phyloP scores from a whole-genome alignment of 2,888 invertebrate species.

The Alsophila aescularia region DNA sequence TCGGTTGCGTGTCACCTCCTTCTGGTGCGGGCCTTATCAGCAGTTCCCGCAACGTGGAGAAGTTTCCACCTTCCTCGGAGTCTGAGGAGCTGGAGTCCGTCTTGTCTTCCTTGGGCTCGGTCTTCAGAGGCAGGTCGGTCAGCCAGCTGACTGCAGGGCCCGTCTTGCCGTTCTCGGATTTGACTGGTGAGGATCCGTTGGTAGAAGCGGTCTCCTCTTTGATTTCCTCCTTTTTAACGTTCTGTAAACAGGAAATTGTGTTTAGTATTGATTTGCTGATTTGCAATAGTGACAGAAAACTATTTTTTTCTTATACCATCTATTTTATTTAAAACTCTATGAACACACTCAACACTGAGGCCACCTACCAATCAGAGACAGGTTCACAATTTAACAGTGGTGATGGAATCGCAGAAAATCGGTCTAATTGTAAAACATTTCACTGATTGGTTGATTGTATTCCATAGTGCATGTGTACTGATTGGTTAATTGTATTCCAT shows the following conservation, averaged over 20 bases:
- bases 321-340: too few relatives aligned
- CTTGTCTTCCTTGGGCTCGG: conserved; percentile 71
- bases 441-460: too few relatives aligned
- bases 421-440: too few relatives aligned
- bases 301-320: too few relatives aligned
- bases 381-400: too few relatives aligned
- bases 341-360: too few relatives aligned
- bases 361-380: too few relatives aligned
- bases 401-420: too few relatives aligned
- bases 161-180: conserved; percentile 76
- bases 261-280: too few relatives aligned
- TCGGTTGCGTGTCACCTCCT: conserved; percentile 70
- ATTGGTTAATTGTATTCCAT: too few relatives aligned
- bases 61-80: conserved; percentile 88
- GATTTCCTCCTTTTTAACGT: conserved; percentile 78
- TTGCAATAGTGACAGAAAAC: too few relatives aligned
- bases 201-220: conserved; percentile 78
- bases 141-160: conserved; percentile 72
- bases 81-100: conserved; percentile 86
- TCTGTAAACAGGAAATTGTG: conserved; percentile 51
- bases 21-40: conserved; percentile 89
- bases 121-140: conserved; percentile 65
- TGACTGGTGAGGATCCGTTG: conserved; percentile 73
- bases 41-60: conserved; percentile 91
- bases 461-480: too few relatives aligned